phyloP scores from a whole-genome alignment of 2,888 invertebrate genomes.

The Dorcus hopei region DNA sequence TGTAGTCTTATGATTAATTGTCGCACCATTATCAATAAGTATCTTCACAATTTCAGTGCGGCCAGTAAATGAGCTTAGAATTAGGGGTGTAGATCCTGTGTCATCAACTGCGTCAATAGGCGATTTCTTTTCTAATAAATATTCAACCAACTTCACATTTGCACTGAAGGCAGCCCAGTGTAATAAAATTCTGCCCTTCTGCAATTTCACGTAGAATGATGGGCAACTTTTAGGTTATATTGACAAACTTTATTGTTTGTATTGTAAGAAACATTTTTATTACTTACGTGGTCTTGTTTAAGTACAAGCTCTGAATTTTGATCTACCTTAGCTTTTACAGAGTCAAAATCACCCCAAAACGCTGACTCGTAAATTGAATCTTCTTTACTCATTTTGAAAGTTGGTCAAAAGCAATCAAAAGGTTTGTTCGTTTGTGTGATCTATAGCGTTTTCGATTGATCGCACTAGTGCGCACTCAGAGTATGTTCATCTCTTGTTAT shows the following conservation, averaged over 20 bases:
- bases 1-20: constrained; percentile 68
- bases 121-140: constrained; percentile 63
- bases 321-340: constrained; percentile 61
- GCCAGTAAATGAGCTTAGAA: constrained; percentile 78
- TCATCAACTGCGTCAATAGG: constrained; percentile 72
- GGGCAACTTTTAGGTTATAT: constrained; percentile 8
- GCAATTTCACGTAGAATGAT: constrained; percentile 34
- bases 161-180: constrained; percentile 82
- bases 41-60: constrained; percentile 63
- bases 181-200: constrained; percentile 70
- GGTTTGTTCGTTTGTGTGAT: too few relatives aligned
- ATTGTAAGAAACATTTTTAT: neutral
- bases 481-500: too few relatives aligned
- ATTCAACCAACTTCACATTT: constrained; percentile 68
- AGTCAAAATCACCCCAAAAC: constrained; percentile 67
- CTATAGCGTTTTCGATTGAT: too few relatives aligned
- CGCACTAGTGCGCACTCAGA: too few relatives aligned
- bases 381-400: constrained; percentile 1
- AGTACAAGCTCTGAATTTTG: constrained; percentile 53
- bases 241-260: neutral
- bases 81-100: constrained; percentile 72
- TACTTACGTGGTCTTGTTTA: constrained; percentile 54
- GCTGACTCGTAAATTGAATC: constrained; percentile 55
- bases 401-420: too few relatives aligned
- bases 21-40: constrained; percentile 65